phyloP scores from a whole-genome alignment of 2,113 vertebrate genomes.

The Heterochromis multidens region DNA sequence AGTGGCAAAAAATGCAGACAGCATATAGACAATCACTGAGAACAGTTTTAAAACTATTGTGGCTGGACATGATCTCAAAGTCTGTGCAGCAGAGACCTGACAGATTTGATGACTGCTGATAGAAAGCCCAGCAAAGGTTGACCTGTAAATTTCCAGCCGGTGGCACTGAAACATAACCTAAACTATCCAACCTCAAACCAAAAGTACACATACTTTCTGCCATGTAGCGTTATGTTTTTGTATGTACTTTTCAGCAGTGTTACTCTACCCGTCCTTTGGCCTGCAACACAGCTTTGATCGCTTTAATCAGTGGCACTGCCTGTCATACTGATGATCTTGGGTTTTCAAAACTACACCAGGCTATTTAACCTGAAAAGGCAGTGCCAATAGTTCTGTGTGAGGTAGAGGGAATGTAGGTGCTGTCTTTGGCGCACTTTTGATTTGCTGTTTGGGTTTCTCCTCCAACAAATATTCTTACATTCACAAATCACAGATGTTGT shows the following conservation, averaged over 20 bases:
- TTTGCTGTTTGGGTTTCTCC: background rate
- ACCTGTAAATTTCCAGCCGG: background rate
- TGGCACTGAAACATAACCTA: background rate
- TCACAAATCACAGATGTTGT: background rate
- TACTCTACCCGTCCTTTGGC: background rate
- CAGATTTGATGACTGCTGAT: background rate
- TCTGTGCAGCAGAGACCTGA: background rate
- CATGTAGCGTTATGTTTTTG: background rate
- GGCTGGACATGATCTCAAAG: background rate
- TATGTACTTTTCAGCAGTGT: background rate
- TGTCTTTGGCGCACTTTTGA: background rate
- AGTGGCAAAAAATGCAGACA: background rate
- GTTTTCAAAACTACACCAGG: background rate
- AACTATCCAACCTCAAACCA: rapidly evolving
- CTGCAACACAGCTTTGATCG: background rate
- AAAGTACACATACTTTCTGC: background rate
- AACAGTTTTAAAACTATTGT: background rate
- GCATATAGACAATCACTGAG: background rate
- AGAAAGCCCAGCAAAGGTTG: background rate
- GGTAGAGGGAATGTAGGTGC: background rate
- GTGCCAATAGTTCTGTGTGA: background rate
- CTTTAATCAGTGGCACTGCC: background rate
- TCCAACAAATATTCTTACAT: background rate
- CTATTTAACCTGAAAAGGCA: background rate
- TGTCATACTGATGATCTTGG: background rate